phyloP scores from a whole-genome alignment of 2,888 invertebrate genomes.

The Leptopilina myrica region DNA sequence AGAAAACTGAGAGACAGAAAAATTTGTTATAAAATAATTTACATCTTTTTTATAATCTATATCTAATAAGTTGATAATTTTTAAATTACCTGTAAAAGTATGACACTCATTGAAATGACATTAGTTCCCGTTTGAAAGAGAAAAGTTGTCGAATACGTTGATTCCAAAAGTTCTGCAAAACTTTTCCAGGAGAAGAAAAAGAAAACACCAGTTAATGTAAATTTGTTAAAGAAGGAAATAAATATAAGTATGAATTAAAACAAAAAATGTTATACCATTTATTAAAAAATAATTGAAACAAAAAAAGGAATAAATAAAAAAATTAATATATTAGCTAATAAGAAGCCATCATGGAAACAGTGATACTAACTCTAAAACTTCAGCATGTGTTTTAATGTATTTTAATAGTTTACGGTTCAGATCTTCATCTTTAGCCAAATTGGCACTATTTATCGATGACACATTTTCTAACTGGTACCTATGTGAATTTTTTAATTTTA shows the following conservation, averaged over 20 bases:
- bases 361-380: slow-evolving; percentile 9
- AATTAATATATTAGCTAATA: too few species aligned
- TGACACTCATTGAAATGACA: slow-evolving; percentile 14
- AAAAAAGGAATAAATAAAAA: too few species aligned
- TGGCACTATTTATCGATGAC: background rate
- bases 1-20: too few species aligned
- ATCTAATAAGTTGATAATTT: background rate
- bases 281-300: too few species aligned
- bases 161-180: slow-evolving; percentile 27
- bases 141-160: slow-evolving; percentile 23
- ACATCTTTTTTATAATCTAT: background rate
- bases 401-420: background rate
- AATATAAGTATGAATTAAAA: too few species aligned
- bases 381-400: background rate
- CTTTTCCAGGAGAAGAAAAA: background rate
- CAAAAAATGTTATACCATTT: too few species aligned
- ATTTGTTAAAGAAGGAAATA: too few species aligned
- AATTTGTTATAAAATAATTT: too few species aligned
- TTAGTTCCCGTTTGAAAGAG: slow-evolving; percentile 25
- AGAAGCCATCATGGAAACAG: background rate
- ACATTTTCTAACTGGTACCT: slow-evolving; percentile 11
- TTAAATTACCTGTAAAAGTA: slow-evolving; percentile 25
- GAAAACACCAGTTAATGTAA: background rate
- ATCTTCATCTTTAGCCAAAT: background rate
- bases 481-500: background rate